phyloP scores from a whole-genome alignment of 2,113 vertebrate species.

The Progne subis region DNA sequence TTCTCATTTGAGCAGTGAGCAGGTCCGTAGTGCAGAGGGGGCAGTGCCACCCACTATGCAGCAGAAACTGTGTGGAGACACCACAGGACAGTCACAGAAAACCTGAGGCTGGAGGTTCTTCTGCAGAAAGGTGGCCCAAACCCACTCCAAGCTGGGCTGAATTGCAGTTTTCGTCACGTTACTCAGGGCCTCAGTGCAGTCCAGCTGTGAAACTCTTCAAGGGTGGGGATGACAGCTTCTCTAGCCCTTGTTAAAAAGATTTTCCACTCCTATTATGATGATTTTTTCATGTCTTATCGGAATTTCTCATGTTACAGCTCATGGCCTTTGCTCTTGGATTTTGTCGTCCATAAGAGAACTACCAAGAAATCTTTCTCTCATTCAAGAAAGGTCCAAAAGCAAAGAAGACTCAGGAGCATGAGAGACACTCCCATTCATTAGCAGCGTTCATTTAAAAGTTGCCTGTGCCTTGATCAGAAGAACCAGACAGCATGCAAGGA shows the following conservation, averaged over 20 bases:
- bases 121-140: background rate
- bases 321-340: background rate
- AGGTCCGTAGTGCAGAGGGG: background rate
- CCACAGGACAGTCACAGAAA: background rate
- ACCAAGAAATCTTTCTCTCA: background rate
- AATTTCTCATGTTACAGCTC: background rate
- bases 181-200: background rate
- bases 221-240: background rate
- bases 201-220: background rate
- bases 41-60: background rate
- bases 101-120: background rate
- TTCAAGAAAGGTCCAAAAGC: background rate
- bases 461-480: background rate
- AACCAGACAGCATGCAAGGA: background rate
- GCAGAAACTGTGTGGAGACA: background rate
- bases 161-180: fast-evolving
- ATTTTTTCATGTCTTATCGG: background rate
- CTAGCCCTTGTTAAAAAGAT: background rate
- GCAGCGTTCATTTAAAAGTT: background rate
- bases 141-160: background rate
- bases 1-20: background rate
- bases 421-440: background rate
- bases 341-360: background rate
- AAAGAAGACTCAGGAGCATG: background rate
- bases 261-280: background rate